Conservation (phyloP, 2,888 invertebrate genomes). For the Sphaerophoria rueppellii region DNA sequence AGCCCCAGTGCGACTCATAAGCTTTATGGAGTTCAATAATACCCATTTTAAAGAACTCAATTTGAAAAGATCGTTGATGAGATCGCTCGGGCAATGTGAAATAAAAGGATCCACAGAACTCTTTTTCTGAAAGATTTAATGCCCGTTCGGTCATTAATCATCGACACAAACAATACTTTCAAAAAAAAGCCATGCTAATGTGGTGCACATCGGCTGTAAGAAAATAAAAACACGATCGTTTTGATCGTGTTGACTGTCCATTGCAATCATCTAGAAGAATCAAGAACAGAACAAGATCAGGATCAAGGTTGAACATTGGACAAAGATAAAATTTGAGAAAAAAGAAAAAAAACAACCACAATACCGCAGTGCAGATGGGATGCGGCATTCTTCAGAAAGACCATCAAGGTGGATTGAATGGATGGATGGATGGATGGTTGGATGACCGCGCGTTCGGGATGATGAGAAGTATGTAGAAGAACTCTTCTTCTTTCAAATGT, state of each 20-base stretch:
- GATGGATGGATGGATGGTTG: background rate
- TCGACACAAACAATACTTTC: conserved; percentile 56
- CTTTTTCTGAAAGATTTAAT: conserved; percentile 43
- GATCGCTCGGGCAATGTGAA: background rate
- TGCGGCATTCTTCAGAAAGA: conserved; percentile 46
- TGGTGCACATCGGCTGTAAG: conserved; percentile 52
- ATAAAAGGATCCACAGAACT: conserved; percentile 10
- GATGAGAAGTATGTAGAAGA: conserved; percentile 25
- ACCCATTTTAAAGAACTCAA: conserved; percentile 34
- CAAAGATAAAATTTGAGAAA: background rate
- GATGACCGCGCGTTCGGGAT: background rate
- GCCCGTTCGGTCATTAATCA: conserved; percentile 58
- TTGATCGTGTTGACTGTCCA: conserved; percentile 7
- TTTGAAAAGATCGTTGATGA: conserved; percentile 30
- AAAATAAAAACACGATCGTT: conserved; percentile 27
- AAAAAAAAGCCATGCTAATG: conserved; percentile 53
- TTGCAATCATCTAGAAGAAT: conserved; percentile 8
- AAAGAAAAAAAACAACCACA: conserved; percentile 22
- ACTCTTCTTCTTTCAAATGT: conserved; percentile 18
- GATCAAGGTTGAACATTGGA: conserved; percentile 51
- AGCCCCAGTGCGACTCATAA: background rate
- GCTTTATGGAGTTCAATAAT: conserved; percentile 26
- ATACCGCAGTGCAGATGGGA: conserved; percentile 16
- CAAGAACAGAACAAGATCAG: conserved; percentile 54
- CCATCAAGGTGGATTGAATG: background rate